Conservation (phyloP, 2,888 invertebrate species). For the Synergus itoensis region DNA sequence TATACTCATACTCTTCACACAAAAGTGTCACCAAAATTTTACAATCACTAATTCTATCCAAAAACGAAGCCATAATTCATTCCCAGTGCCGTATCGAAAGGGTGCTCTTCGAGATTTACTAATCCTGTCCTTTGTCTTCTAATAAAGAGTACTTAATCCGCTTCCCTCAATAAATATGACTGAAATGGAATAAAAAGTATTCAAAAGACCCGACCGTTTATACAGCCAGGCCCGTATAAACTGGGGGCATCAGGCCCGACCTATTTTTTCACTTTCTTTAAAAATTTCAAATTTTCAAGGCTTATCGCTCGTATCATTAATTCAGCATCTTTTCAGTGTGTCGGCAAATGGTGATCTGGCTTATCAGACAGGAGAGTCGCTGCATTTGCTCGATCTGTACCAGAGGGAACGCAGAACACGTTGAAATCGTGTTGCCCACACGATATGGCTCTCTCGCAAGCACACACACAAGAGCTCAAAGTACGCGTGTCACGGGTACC, state of each 20-base stretch:
- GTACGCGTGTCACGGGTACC: constrained; percentile 53
- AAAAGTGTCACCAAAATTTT: too few relatives aligned
- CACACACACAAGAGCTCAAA: constrained; percentile 47
- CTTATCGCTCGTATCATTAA: not conserved
- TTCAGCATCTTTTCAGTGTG: constrained; percentile 17
- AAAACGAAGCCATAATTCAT: too few relatives aligned
- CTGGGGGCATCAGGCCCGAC: not conserved
- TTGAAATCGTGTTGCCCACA: constrained; percentile 54
- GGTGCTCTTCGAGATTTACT: not conserved
- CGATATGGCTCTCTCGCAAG: constrained; percentile 50
- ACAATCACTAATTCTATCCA: too few relatives aligned
- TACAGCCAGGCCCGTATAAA: not conserved
- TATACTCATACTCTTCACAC: too few relatives aligned
- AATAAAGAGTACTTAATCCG: too few relatives aligned
- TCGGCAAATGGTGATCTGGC: not conserved
- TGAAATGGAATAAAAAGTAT: not conserved
- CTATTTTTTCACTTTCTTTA: not conserved
- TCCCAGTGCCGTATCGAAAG: not conserved
- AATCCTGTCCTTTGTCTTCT: not conserved
- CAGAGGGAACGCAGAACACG: constrained; percentile 53
- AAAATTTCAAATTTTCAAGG: not conserved
- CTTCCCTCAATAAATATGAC: not conserved
- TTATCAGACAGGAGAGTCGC: constrained; percentile 16
- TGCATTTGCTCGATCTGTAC: constrained; percentile 61
- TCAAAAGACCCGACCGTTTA: too few relatives aligned